Evolutionary conservation across 2,888 invertebrate species (phyloP).

Genomic region (Ophonus ardosiacus): DNA sequence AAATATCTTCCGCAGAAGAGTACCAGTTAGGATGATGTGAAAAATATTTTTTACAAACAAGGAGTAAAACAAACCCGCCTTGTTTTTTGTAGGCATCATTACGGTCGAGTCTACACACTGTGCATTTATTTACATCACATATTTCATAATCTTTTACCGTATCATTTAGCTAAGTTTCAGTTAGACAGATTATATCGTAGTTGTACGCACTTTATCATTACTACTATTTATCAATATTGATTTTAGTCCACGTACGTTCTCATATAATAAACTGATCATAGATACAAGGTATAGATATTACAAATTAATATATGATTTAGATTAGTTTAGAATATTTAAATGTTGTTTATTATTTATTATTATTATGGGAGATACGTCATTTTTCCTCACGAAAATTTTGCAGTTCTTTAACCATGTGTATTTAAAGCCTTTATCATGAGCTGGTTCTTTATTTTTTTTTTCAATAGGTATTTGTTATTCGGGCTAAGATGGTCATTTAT

Average conservation of each 20-base stretch:
- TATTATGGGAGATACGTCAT: neutral
- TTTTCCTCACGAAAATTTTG: neutral
- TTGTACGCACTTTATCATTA: too few species aligned
- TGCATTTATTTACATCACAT: slow-evolving; percentile 22
- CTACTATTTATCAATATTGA: too few species aligned
- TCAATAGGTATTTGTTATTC: neutral
- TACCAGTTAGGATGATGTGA: neutral
- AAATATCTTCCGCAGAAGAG: slow-evolving; percentile 9
- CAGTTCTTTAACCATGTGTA: neutral
- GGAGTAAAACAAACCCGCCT: neutral
- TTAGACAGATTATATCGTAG: neutral
- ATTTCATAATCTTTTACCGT: slow-evolving; percentile 6
- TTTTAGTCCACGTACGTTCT: too few species aligned
- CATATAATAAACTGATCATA: too few species aligned
- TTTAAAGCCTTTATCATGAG: neutral
- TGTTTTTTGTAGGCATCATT: neutral
- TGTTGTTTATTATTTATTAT: neutral
- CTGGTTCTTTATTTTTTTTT: neutral
- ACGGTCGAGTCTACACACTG: slow-evolving; percentile 4
- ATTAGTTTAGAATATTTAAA: neutral
- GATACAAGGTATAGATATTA: too few species aligned
- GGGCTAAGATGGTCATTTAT: neutral
- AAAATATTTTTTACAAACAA: neutral
- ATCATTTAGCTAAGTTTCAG: slow-evolving; percentile 3
- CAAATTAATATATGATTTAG: neutral